phyloP scores from a whole-genome alignment of 2,113 vertebrate species.

The Recurvirostra avosetta region DNA sequence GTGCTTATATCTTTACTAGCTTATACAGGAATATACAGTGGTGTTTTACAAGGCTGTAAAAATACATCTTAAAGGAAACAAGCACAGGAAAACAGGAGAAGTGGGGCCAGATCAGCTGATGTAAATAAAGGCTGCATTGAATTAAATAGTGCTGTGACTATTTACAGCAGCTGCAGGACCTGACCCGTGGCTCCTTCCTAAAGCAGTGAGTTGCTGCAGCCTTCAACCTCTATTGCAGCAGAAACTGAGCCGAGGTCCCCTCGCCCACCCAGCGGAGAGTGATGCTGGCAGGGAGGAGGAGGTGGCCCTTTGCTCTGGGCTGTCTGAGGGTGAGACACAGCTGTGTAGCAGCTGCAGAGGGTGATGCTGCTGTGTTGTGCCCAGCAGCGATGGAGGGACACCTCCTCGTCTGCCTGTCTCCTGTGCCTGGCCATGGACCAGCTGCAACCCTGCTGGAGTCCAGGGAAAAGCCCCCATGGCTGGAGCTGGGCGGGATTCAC shows the following conservation, averaged over 20 bases:
- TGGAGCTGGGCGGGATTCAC: neutral
- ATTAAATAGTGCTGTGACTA: conserved; percentile 9
- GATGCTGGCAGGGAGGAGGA: neutral
- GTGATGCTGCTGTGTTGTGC: neutral
- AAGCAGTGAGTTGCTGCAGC: neutral
- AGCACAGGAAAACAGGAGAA: conserved; percentile 36
- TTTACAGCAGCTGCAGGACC: conserved; percentile 53
- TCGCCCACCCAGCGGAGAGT: neutral
- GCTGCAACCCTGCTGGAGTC: neutral
- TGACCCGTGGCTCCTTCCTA: neutral
- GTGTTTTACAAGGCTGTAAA: conserved; percentile 61
- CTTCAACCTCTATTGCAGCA: neutral
- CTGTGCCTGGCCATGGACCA: neutral
- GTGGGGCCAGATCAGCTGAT: conserved; percentile 50
- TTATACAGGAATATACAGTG: conserved; percentile 37
- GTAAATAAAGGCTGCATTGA: conserved; percentile 55
- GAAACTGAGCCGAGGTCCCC: fast-evolving
- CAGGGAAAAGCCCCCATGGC: neutral
- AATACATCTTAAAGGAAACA: conserved; percentile 52
- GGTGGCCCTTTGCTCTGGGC: neutral
- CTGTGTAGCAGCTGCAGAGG: neutral
- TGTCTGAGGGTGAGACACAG: neutral
- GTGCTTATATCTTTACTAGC: conserved; percentile 34
- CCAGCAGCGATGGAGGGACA: fast-evolving
- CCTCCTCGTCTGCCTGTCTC: neutral